Conservation (phyloP, 2,888 invertebrate genomes). For the Petrolisthes cinctipes region DNA sequence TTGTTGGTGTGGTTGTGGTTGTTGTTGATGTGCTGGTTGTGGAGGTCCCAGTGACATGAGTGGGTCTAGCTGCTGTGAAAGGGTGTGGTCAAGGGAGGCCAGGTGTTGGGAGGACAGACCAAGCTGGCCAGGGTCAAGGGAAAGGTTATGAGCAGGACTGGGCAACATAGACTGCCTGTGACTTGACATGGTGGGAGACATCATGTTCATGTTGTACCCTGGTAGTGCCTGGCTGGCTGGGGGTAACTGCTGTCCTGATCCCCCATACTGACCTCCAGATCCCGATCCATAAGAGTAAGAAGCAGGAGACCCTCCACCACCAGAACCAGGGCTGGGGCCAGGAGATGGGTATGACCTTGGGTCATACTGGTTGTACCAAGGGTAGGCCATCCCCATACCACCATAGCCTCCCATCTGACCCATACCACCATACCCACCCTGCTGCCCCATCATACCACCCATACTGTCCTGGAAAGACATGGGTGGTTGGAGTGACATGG, state of each 20-base stretch:
- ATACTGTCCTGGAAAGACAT: slow-evolving; percentile 30
- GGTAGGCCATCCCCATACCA: slow-evolving; percentile 46
- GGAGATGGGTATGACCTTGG: slow-evolving; percentile 34
- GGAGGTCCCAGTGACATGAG: slow-evolving; percentile 28
- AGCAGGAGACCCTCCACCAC: not conserved
- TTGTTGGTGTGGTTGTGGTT: slow-evolving; percentile 1
- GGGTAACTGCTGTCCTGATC: slow-evolving; percentile 13
- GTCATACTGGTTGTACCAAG: slow-evolving; percentile 50
- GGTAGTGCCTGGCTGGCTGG: slow-evolving; percentile 41
- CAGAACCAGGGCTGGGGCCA: not conserved
- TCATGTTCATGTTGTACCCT: slow-evolving; percentile 45
- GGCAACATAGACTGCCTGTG: slow-evolving; percentile 1
- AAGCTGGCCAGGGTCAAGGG: not conserved
- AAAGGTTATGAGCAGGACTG: slow-evolving; percentile 1
- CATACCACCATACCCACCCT: slow-evolving; percentile 24
- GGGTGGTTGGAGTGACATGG: slow-evolving; percentile 16
- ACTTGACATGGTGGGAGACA: not conserved
- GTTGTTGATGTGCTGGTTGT: slow-evolving; percentile 26
- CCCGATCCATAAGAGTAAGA: not conserved
- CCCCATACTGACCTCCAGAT: not conserved
- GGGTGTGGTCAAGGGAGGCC: slow-evolving; percentile 39
- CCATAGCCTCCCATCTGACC: slow-evolving; percentile 39
- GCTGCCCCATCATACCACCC: slow-evolving; percentile 38
- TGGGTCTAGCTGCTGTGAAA: slow-evolving; percentile 40
- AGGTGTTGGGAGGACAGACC: slow-evolving; percentile 34